A percentile compares a stretch with the other conserved stretches of the same genome.
These are phyloP conservation scores for Bryconaethiops microstoma DNA, from an alignment of 2,797 vertebrate species.

Conservation along the genomic window DNA sequence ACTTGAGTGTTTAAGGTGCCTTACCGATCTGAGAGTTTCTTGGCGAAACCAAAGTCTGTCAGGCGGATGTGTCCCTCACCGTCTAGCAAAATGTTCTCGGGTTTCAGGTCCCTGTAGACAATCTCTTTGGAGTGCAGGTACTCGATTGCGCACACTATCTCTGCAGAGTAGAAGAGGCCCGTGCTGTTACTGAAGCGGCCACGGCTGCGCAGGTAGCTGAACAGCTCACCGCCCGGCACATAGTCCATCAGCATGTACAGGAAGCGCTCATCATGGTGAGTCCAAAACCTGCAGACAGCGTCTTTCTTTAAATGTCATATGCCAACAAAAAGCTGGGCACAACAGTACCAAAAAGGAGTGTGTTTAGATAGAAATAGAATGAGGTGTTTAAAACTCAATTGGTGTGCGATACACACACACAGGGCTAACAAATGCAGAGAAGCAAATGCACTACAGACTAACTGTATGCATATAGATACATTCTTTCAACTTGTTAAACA, in stretches of 20 bases:
- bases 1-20: conserved; percentile 8
- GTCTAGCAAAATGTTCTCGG: conserved; percentile 96
- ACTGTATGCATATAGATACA: too few species aligned
- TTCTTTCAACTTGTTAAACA: too few species aligned
- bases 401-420: too few species aligned
- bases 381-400: too few species aligned
- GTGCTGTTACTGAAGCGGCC: conserved; percentile 88
- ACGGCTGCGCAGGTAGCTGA: conserved; percentile 91
- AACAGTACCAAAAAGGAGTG: not conserved
- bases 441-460: too few species aligned
- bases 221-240: conserved; percentile 93
- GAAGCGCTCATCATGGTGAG: conserved; percentile 89
- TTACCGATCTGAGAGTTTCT: conserved; percentile 94
- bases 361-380: too few species aligned
- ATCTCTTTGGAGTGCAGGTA: conserved; percentile 93
- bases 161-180: conserved; percentile 88
- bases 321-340: not conserved
- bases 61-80: conserved; percentile 93
- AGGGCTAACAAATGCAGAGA: too few species aligned
- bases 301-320: not conserved
- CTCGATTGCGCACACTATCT: conserved; percentile 95
- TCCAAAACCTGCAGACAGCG: conserved; percentile 86
- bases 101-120: conserved; percentile 96
- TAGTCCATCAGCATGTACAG: conserved; percentile 98
- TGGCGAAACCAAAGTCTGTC: conserved; percentile 97